These are phyloP conservation scores for Myopa tessellatipennis DNA, from an alignment of 2,888 invertebrate species.

Conservation along the genomic window DNA sequence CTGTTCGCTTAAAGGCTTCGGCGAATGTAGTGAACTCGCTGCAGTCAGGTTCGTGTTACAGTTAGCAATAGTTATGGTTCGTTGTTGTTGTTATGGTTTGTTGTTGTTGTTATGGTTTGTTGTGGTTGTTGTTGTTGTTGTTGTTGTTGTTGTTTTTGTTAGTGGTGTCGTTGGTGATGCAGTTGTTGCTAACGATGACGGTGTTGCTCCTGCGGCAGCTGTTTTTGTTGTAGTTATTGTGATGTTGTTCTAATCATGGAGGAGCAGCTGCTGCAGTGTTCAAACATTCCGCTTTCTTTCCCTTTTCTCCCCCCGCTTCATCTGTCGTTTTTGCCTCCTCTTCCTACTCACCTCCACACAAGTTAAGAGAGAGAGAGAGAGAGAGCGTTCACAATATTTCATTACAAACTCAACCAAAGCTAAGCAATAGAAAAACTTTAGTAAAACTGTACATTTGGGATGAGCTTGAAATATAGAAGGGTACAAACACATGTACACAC, in stretches of 20 bases:
- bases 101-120: constrained; percentile 7
- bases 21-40: constrained; percentile 16
- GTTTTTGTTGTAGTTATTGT: not conserved
- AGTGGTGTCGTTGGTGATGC: constrained; percentile 40
- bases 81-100: not conserved
- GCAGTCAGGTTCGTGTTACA: not conserved
- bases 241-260: not conserved
- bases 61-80: not conserved
- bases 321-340: not conserved
- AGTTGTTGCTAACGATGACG: constrained; percentile 17
- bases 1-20: constrained; percentile 23
- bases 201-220: constrained; percentile 31
- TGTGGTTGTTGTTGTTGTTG: not conserved
- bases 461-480: constrained; percentile 14
- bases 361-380: not conserved
- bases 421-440: constrained; percentile 10
- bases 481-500: constrained; percentile 25
- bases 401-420: constrained; percentile 25
- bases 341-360: not conserved
- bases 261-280: not conserved
- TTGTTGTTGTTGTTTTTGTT: constrained; percentile 22
- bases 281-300: not conserved
- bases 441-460: constrained; percentile 25
- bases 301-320: not conserved
- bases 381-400: constrained; percentile 1